A percentile compares a stretch with the other conserved stretches of the same genome.
phyloP scores from a whole-genome alignment of 2,113 vertebrate genomes.

The Chloroceryle aenea region DNA sequence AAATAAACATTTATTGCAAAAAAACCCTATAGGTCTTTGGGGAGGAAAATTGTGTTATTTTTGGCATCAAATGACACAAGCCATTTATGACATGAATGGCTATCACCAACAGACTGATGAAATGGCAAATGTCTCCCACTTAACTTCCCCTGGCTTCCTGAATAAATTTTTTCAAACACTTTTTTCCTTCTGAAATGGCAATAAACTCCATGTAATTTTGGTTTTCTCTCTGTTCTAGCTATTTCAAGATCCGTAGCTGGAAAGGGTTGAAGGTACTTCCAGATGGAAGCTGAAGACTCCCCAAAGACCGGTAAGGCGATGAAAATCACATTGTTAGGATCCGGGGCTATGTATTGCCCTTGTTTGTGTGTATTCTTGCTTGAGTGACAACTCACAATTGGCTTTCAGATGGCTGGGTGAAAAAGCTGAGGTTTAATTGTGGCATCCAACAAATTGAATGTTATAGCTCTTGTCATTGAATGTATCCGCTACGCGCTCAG shows the following conservation, averaged over 20 bases:
- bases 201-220: conserved; percentile 74
- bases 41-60: conserved; percentile 82
- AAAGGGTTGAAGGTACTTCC: conserved; percentile 59
- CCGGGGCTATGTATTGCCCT: conserved; percentile 38
- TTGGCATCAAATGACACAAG: conserved; percentile 85
- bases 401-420: conserved; percentile 52
- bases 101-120: conserved; percentile 77
- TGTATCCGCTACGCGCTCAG: not conserved
- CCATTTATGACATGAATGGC: conserved; percentile 82
- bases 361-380: conserved; percentile 73
- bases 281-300: conserved; percentile 61
- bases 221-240: conserved; percentile 73
- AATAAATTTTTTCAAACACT: conserved; percentile 76
- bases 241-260: conserved; percentile 58
- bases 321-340: conserved; percentile 76
- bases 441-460: conserved; percentile 81
- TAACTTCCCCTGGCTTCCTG: conserved; percentile 78
- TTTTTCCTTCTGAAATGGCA: conserved; percentile 68
- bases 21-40: conserved; percentile 79
- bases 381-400: conserved; percentile 75
- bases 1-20: conserved; percentile 86
- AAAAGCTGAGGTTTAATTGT: conserved; percentile 78
- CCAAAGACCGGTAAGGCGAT: conserved; percentile 57
- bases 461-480: conserved; percentile 73
- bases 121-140: conserved; percentile 78